phyloP scores from a whole-genome alignment of 2,797 vertebrate species.

The Rhinichthys osculus region DNA sequence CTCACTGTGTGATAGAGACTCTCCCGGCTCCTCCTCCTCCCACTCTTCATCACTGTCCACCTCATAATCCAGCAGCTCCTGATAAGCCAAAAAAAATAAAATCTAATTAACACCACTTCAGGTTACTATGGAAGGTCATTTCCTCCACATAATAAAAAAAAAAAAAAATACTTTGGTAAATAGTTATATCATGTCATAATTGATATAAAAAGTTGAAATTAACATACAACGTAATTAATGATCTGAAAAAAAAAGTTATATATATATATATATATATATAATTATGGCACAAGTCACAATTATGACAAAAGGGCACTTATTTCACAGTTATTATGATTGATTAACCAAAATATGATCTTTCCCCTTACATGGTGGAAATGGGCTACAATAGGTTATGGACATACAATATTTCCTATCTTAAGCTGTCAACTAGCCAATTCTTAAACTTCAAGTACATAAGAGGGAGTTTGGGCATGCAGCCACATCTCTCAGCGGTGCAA shows the following conservation, averaged over 20 bases:
- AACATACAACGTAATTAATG: background rate
- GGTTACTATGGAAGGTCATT: background rate
- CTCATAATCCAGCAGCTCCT: conserved; percentile 93
- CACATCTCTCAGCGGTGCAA: too few relatives aligned
- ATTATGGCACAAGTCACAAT: too few relatives aligned
- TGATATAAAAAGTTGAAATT: background rate
- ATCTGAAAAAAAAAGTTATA: background rate
- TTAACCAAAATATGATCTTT: too few relatives aligned
- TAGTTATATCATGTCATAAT: background rate
- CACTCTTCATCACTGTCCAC: conserved; percentile 98
- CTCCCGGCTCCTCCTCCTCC: conserved; percentile 98
- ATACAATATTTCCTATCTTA: background rate
- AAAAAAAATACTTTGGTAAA: background rate
- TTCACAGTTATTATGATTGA: too few relatives aligned
- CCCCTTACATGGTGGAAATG: background rate
- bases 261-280: too few relatives aligned
- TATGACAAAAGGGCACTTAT: too few relatives aligned
- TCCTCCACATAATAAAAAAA: background rate
- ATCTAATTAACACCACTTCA: background rate
- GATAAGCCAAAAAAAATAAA: background rate
- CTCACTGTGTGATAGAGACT: conserved; percentile 97
- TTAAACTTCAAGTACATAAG: background rate
- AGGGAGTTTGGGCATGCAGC: background rate
- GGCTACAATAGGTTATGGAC: background rate
- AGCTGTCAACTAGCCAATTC: background rate